Evolutionary conservation across 2,113 vertebrate genomes (phyloP).

Genomic region (Peromyscus leucopus): DNA sequence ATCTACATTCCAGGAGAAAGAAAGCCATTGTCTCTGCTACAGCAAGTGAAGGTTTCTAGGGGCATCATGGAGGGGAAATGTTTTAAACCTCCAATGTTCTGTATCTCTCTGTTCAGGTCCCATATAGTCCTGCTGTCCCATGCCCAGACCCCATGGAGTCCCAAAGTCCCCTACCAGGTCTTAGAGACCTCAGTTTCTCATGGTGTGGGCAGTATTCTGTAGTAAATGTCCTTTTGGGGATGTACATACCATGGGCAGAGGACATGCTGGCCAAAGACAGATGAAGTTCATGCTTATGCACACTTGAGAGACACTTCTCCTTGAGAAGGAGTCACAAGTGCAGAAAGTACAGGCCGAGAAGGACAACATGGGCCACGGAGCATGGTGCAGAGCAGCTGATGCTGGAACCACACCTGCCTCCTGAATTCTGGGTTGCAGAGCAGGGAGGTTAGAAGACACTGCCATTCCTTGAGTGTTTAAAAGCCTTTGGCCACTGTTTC

Average conservation of each 20-base stretch:
- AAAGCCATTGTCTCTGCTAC: not conserved
- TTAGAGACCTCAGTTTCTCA: not conserved
- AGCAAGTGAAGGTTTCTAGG: no score
- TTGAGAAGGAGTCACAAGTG: no score
- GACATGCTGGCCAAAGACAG: not conserved
- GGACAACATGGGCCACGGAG: no score
- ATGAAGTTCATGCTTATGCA: not conserved
- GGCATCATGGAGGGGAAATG: not conserved
- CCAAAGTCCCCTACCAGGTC: not conserved
- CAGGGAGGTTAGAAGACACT: not conserved
- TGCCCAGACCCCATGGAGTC: not conserved
- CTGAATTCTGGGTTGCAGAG: rapidly evolving
- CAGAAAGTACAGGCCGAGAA: no score
- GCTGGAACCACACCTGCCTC: no score
- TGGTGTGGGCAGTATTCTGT: not conserved
- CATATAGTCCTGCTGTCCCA: not conserved
- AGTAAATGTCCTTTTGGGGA: not conserved
- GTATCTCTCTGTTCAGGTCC: not conserved
- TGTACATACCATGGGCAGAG: not conserved
- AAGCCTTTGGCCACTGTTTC: no score
- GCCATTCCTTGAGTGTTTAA: no score
- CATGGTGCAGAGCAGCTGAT: no score
- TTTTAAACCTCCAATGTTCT: not conserved
- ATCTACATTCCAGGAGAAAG: not conserved
- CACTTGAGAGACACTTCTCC: not conserved